Evolutionary conservation across 2,797 vertebrate species (phyloP).

Genomic region (Meriones psammophilus): DNA sequence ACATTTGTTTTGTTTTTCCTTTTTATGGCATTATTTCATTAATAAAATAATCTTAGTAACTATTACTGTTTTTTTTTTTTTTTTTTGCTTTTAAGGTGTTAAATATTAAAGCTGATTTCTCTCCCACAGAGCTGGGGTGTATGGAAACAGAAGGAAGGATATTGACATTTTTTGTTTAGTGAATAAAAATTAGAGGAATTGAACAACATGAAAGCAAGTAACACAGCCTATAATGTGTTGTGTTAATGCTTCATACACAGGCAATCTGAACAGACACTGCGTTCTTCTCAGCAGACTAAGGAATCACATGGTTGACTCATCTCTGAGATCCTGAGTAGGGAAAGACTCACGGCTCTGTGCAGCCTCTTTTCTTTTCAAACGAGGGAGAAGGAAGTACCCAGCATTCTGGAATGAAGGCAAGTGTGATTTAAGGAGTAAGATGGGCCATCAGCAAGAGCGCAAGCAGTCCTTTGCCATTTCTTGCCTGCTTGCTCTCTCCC

Average conservation of each 20-base stretch:
- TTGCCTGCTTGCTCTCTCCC: not conserved
- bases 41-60: slow-evolving; percentile 34
- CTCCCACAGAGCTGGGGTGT: not conserved
- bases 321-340: not conserved
- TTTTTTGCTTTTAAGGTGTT: slow-evolving; percentile 4
- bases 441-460: not conserved
- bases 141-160: not conserved
- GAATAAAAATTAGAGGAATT: slow-evolving; percentile 27
- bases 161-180: not conserved
- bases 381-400: not conserved
- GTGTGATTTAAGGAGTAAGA: not conserved
- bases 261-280: not conserved
- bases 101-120: not conserved
- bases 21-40: slow-evolving; percentile 21
- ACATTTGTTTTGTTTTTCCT: not conserved
- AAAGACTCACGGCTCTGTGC: not conserved
- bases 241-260: slow-evolving; percentile 33
- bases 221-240: not conserved
- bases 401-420: not conserved
- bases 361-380: not conserved
- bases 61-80: not conserved
- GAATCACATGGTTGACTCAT: slow-evolving; percentile 27
- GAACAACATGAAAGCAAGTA: slow-evolving; percentile 30
- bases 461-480: accelerated
- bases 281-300: not conserved